These are phyloP conservation scores for Volucella inanis DNA, from an alignment of 2,888 invertebrate genomes.

Conservation along the genomic window DNA sequence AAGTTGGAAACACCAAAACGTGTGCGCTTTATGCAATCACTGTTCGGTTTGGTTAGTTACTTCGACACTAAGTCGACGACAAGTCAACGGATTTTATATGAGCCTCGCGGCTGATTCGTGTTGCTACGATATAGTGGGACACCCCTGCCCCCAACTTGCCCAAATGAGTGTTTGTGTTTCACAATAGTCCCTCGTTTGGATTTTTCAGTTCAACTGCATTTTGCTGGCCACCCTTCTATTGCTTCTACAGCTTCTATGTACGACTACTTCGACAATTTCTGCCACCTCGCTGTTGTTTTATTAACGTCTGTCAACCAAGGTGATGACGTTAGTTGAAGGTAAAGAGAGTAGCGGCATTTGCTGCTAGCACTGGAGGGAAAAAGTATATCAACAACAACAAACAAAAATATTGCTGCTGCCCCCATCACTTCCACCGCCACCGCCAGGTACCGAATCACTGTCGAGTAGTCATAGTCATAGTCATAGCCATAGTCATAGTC, in stretches of 20 bases:
- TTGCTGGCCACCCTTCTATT: constrained; percentile 52
- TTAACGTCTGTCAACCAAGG: constrained; percentile 29
- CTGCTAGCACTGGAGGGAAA: not conserved
- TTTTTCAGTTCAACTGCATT: constrained; percentile 34
- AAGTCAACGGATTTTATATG: constrained; percentile 38
- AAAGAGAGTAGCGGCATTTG: constrained; percentile 20
- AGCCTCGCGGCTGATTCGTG: not conserved
- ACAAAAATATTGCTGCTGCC: constrained; percentile 41
- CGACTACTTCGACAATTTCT: too few species aligned
- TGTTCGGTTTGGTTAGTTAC: constrained; percentile 52
- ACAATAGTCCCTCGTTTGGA: constrained; percentile 48
- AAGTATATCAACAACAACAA: constrained; percentile 17
- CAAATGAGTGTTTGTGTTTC: constrained; percentile 60
- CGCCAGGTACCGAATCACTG: constrained; percentile 45
- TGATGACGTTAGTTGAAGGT: constrained; percentile 41
- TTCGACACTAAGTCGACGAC: constrained; percentile 62
- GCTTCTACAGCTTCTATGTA: not conserved
- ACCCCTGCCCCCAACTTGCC: not conserved
- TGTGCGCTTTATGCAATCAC: constrained; percentile 73
- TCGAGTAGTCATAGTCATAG: constrained; percentile 39
- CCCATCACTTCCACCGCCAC: constrained; percentile 24
- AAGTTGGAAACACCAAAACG: constrained; percentile 52
- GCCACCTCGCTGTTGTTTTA: not conserved
- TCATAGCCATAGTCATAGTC: constrained; percentile 38
- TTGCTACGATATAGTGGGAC: constrained; percentile 2